phyloP scores from a whole-genome alignment of 2,888 invertebrate species.

The Eupithecia abbreviata region DNA sequence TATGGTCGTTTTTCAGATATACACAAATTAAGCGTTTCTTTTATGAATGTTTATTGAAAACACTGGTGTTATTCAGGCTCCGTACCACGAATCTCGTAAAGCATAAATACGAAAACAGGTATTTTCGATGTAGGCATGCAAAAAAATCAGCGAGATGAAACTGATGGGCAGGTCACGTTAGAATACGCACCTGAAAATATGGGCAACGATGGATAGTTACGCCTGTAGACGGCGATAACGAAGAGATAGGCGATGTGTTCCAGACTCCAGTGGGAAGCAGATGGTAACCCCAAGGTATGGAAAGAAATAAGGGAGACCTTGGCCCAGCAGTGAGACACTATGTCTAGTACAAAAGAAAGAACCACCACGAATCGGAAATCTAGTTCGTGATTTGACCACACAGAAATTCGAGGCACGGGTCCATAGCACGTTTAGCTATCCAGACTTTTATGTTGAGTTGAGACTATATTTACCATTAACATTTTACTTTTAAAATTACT shows the following conservation, averaged over 20 bases:
- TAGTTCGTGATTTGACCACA: not conserved
- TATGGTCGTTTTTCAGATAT: not conserved
- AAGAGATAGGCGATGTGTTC: not conserved
- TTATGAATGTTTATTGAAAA: not conserved
- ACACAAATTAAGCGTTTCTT: not conserved
- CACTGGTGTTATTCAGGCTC: not conserved
- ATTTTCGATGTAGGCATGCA: not conserved
- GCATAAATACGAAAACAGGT: not conserved
- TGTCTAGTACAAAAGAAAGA: not conserved
- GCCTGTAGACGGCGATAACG: no score
- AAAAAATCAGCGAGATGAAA: not conserved
- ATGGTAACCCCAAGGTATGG: not conserved
- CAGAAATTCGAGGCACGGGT: not conserved
- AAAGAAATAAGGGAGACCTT: not conserved
- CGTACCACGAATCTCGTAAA: not conserved
- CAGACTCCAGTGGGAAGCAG: not conserved
- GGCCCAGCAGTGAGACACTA: not conserved
- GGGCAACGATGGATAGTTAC: not conserved
- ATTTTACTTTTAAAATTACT: not conserved
- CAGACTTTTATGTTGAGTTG: not conserved
- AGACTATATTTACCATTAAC: not conserved
- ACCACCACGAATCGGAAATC: not conserved
- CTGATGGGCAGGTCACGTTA: no score
- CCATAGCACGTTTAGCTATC: not conserved
- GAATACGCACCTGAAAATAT: not conserved